Evolutionary conservation across 1,140 invertebrate species (phyloP).

Genomic region (Armadillidium nasatum): DNA sequence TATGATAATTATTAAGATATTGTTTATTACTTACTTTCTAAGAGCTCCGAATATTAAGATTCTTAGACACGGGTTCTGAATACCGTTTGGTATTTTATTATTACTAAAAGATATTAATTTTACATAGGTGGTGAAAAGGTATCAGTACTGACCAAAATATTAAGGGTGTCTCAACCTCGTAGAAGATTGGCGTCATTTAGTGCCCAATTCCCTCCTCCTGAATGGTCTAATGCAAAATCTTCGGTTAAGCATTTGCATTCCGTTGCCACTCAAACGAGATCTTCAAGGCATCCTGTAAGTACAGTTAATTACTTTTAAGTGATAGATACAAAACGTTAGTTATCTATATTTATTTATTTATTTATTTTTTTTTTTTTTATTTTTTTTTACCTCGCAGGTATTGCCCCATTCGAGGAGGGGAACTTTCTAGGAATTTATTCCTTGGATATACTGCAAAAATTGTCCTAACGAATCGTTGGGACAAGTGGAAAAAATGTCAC

Average conservation of each 20-base stretch:
- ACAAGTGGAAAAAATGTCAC: too few relatives aligned
- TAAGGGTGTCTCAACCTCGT: constrained; percentile 34
- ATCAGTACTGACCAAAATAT: constrained; percentile 38
- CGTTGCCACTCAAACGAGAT: constrained; percentile 28
- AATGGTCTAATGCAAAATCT: constrained; percentile 31
- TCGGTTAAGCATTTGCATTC: constrained; percentile 29
- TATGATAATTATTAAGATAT: too few relatives aligned
- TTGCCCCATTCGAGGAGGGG: too few relatives aligned
- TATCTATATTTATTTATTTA: neutral
- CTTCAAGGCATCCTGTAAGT: constrained; percentile 17
- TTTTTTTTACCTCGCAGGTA: neutral
- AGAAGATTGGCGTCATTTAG: constrained; percentile 40
- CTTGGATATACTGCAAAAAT: too few relatives aligned
- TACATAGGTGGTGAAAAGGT: constrained; percentile 34
- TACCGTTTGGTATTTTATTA: too few relatives aligned
- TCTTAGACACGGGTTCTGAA: too few relatives aligned
- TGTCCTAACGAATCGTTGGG: too few relatives aligned
- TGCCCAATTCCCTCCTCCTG: constrained; percentile 45
- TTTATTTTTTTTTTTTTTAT: neutral
- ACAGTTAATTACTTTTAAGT: neutral
- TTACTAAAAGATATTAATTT: too few relatives aligned
- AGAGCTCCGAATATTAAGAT: too few relatives aligned
- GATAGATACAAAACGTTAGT: too few relatives aligned
- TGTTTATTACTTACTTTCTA: too few relatives aligned
- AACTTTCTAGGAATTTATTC: too few relatives aligned